Percentiles rank a stretch among this genome's conserved stretches.
phyloP scores from a whole-genome alignment of 1,140 invertebrate genomes.

The Pygmarrhopalites habei region DNA sequence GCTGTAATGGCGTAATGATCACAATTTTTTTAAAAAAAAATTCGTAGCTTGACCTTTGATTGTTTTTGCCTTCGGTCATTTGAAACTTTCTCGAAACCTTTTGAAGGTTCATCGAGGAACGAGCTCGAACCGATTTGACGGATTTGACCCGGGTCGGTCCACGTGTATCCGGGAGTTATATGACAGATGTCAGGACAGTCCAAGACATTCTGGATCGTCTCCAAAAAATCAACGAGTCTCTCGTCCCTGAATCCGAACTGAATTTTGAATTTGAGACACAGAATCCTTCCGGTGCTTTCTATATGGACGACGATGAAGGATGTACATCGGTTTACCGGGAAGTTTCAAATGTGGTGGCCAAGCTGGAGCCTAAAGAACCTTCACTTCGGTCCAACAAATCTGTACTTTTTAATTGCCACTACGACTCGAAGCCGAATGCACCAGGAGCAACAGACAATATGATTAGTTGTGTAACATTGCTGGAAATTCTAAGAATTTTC shows the following conservation, averaged over 20 bases:
- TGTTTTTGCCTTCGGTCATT: too few relatives aligned
- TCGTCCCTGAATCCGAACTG: neutral
- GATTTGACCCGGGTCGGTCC: constrained; percentile 17
- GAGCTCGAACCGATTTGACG: constrained; percentile 23
- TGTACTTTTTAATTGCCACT: constrained; percentile 88
- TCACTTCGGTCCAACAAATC: constrained; percentile 53
- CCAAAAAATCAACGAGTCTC: constrained; percentile 6
- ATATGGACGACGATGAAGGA: constrained; percentile 68
- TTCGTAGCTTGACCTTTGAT: too few relatives aligned
- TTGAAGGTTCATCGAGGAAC: constrained; percentile 32
- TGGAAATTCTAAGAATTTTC: constrained; percentile 77
- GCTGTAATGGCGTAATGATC: too few relatives aligned
- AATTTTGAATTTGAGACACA: constrained; percentile 53
- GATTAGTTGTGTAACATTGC: constrained; percentile 84
- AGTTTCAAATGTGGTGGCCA: constrained; percentile 73
- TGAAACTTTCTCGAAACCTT: too few relatives aligned
- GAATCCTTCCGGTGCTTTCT: constrained; percentile 66
- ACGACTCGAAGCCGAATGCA: constrained; percentile 79
- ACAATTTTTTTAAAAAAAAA: too few relatives aligned
- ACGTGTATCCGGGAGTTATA: constrained; percentile 24
- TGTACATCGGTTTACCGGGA: constrained; percentile 54
- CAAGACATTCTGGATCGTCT: constrained; percentile 4
- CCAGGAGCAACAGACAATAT: constrained; percentile 87
- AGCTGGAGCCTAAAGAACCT: constrained; percentile 52
- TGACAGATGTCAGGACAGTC: constrained; percentile 22